Percentiles rank a stretch among this genome's conserved stretches.
Conservation (phyloP, 1,140 invertebrate genomes). For the Rhizoglyphus robini region DNA sequence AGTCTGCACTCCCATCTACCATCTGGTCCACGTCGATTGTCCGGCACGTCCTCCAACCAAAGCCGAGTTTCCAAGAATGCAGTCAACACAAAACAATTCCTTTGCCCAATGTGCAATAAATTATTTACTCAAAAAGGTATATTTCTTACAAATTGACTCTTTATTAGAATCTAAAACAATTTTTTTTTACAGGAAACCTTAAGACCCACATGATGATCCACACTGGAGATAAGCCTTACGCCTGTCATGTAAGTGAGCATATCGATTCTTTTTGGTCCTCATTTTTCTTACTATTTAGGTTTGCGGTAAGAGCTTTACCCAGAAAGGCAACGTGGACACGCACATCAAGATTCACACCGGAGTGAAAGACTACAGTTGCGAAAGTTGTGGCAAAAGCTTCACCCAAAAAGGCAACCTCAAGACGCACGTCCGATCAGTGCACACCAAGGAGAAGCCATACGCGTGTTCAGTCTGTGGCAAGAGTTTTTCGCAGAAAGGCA, state of each 20-base stretch:
- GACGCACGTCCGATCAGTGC: constrained; percentile 88
- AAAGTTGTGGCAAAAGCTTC: constrained; percentile 38
- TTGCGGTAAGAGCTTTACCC: constrained; percentile 31
- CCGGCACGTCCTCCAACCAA: neutral
- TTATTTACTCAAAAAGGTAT: constrained; percentile 30
- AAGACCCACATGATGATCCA: constrained; percentile 47
- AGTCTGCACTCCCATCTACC: neutral
- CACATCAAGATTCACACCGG: constrained; percentile 34
- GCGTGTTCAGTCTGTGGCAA: constrained; percentile 30
- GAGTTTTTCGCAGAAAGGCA: constrained; percentile 32
- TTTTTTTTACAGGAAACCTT: constrained; percentile 30
- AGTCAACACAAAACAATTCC: constrained; percentile 26
- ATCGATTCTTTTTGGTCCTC: neutral
- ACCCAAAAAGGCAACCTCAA: constrained; percentile 45
- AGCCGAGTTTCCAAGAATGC: neutral
- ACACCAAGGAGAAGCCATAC: constrained; percentile 47
- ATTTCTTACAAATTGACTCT: neutral
- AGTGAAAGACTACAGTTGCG: constrained; percentile 19
- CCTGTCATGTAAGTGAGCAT: constrained; percentile 34
- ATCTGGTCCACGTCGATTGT: neutral
- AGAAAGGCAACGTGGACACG: constrained; percentile 32
- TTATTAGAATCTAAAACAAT: constrained; percentile 24
- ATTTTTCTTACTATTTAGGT: constrained; percentile 19
- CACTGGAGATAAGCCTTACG: constrained; percentile 37
- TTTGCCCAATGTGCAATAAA: constrained; percentile 29